Evolutionary conservation across 2,888 invertebrate genomes (phyloP), one percentile per base, ranked within the genome.

Genomic region (Oscheius sp.): DNA sequence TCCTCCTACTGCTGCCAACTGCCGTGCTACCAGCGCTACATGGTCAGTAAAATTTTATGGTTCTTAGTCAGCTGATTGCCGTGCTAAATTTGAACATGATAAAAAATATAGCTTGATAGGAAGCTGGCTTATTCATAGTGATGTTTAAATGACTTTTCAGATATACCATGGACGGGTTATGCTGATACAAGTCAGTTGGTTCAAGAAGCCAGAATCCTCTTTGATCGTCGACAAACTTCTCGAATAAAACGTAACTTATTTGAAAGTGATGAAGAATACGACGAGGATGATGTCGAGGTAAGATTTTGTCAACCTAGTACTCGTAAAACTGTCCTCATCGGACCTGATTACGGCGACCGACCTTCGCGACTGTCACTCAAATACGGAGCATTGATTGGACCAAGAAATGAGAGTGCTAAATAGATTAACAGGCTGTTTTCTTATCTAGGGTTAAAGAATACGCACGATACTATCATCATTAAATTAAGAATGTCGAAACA

Each of bases 221-320:
- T 59, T 9, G 59, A 41, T 24, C 24, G 41, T 12, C 17, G 30
- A 9, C 44, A 44, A 30, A 28, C n/a, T 14, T n/a, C n/a, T 12
- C 24, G 57, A 38, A 24, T 22, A 6, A 59, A 59, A 26, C 26
- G 59, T 20, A 38, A 36, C 12, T 41, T 67, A 22, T 67, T 67
- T 28, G 59, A 49, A 17, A 47, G 47, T 9, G 59, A 49, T 8
- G 59, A 47, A 26, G 59, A 59, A 33, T 67, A 59, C 20, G 67
- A 67, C 36, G 67, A 67, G 24, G 59, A 67, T 5, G 67, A 67
- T 22, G 59, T 36, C 12, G 50, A 67, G 59, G 67, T 66, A 12
- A 9, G 66, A 14, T 36, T 49, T 24, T 49, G 26, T 49, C 26
- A 51, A 24, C 51, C 51, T 22, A 12, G 20, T 8, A 36, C 36